Conservation (phyloP, 2,888 invertebrate species). For the Chironomus riparius region DNA sequence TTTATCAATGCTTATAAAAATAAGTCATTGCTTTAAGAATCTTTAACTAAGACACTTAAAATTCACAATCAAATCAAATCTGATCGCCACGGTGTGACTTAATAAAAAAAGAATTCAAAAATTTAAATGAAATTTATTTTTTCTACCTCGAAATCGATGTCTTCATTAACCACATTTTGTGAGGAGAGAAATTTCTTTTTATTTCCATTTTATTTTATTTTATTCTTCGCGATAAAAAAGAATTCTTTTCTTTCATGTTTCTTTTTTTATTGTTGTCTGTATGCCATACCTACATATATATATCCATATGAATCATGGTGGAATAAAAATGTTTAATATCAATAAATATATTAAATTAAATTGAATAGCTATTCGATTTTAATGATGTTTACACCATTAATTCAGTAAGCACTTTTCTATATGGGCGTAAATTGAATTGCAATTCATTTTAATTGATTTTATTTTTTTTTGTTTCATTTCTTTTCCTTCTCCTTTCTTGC, state of each 20-base stretch:
- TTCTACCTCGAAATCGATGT: conserved; percentile 10
- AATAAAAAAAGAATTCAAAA: too few relatives aligned
- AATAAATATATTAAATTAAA: conserved; percentile 25
- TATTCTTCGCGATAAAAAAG: background rate
- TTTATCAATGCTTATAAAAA: too few relatives aligned
- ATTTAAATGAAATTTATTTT: background rate
- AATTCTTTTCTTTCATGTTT: background rate
- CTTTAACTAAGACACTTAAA: background rate
- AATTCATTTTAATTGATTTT: conserved; percentile 1
- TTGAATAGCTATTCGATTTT: conserved; percentile 14
- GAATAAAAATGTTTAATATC: background rate
- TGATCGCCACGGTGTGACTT: too few relatives aligned
- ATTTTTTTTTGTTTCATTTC: too few relatives aligned
- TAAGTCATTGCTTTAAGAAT: too few relatives aligned
- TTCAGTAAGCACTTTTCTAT: background rate
- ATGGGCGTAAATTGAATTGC: background rate
- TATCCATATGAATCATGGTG: background rate
- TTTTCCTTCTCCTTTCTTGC: background rate
- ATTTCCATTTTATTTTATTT: background rate
- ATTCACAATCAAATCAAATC: too few relatives aligned
- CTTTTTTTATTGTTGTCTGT: background rate
- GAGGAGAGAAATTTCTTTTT: background rate
- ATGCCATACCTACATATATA: background rate
- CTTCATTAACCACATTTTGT: conserved; percentile 25
- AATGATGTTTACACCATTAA: conserved; percentile 2